Evolutionary conservation across 2,888 invertebrate species (phyloP).

Genomic region (Coremacera marginata): DNA sequence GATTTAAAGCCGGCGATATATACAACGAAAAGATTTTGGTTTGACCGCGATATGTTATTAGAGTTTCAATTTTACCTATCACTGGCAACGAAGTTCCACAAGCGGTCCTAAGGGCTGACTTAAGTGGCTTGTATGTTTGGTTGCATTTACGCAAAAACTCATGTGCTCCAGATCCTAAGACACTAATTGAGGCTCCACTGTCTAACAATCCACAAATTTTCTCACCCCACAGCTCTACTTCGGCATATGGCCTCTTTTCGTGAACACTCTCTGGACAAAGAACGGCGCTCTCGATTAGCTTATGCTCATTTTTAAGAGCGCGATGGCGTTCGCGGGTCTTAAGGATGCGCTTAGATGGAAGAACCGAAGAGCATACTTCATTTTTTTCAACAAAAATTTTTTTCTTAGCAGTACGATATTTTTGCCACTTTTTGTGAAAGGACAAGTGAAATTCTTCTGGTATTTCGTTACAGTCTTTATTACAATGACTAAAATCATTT

Average conservation of each 20-base stretch:
- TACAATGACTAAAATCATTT: not conserved
- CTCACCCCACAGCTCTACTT: not conserved
- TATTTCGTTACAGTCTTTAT: not conserved
- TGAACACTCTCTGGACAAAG: slow-evolving; percentile 57
- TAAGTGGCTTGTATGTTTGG: too few relatives aligned
- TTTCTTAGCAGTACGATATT: not conserved
- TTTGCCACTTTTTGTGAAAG: not conserved
- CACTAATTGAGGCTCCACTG: not conserved
- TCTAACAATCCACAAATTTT: not conserved
- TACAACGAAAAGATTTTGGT: not conserved
- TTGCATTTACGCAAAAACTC: not conserved
- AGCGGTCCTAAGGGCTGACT: not conserved
- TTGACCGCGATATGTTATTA: not conserved
- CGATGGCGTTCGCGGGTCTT: slow-evolving; percentile 17
- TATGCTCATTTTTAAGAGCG: not conserved
- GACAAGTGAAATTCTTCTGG: not conserved
- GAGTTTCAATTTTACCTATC: not conserved
- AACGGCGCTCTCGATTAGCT: not conserved
- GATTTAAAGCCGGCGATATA: not conserved
- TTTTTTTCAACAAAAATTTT: not conserved
- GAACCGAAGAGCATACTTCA: not conserved
- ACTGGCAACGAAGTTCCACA: not conserved
- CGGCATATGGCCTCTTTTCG: slow-evolving; percentile 51
- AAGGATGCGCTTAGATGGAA: not conserved
- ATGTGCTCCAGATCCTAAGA: not conserved